Conservation (phyloP, 2,797 vertebrate genomes). For the Rhodeus uyekii region DNA sequence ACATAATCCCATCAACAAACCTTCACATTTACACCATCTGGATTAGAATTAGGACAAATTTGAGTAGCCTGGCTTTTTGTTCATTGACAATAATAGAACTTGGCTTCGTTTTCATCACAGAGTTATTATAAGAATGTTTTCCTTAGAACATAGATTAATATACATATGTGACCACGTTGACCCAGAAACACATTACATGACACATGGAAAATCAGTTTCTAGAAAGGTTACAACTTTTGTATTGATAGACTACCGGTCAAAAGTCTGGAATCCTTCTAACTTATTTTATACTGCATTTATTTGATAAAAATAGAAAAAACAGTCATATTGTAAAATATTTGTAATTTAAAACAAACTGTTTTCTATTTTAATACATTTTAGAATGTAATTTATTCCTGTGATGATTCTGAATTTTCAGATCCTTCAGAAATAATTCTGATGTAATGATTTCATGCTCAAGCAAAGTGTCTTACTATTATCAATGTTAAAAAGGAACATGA, state of each 20-base stretch:
- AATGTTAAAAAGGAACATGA: not conserved
- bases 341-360: no score
- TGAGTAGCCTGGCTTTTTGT: slow-evolving; percentile 6
- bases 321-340: no score
- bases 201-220: not conserved
- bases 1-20: slow-evolving; percentile 10
- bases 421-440: no score
- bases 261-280: not conserved
- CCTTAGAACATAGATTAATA: slow-evolving; percentile 3
- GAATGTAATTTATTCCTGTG: no score
- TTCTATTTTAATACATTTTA: no score
- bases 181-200: not conserved
- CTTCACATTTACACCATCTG: slow-evolving; percentile 13
- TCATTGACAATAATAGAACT: not conserved
- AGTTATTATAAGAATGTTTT: not conserved
- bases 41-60: slow-evolving; percentile 39
- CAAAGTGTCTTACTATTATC: no score
- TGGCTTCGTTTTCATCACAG: slow-evolving; percentile 1
- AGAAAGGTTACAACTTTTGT: not conserved
- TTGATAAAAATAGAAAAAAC: no score
- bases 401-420: no score
- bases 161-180: not conserved
- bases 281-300: not conserved
- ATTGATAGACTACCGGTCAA: not conserved
- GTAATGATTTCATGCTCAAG: no score